These are phyloP conservation scores for Lucinisca nassula DNA, from an alignment of 2,888 invertebrate species.

Conservation along the genomic window DNA sequence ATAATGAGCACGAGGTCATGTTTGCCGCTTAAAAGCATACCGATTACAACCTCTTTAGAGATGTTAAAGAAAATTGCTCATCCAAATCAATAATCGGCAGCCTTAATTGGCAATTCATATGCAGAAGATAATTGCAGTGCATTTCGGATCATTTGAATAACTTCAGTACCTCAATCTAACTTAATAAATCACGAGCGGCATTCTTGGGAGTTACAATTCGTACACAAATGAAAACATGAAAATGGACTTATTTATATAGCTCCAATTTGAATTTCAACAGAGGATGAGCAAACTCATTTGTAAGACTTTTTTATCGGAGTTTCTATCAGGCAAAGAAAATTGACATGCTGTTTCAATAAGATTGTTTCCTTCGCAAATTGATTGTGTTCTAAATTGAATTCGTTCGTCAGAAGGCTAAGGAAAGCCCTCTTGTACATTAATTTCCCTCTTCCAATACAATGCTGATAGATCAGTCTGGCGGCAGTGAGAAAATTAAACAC, in stretches of 20 bases:
- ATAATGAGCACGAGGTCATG: neutral
- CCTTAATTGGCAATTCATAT: neutral
- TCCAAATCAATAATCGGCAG: neutral
- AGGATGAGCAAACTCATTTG: neutral
- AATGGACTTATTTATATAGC: conserved; percentile 1
- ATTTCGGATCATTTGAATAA: neutral
- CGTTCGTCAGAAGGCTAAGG: neutral
- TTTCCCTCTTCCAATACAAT: neutral
- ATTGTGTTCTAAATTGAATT: conserved; percentile 8
- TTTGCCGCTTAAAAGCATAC: neutral
- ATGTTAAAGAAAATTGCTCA: neutral
- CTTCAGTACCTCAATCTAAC: neutral
- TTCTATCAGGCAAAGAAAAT: neutral
- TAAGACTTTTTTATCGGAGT: neutral
- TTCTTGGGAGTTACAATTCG: neutral
- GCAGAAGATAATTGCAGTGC: neutral
- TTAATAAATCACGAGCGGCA: neutral
- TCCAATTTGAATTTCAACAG: neutral
- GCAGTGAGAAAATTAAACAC: neutral
- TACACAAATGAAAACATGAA: neutral
- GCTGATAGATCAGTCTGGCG: neutral
- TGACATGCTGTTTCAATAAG: neutral
- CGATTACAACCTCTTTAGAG: neutral
- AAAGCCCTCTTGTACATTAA: neutral
- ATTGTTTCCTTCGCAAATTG: conserved; percentile 5